phyloP scores from a whole-genome alignment of 2,888 invertebrate species.

The Eupithecia subumbrata region DNA sequence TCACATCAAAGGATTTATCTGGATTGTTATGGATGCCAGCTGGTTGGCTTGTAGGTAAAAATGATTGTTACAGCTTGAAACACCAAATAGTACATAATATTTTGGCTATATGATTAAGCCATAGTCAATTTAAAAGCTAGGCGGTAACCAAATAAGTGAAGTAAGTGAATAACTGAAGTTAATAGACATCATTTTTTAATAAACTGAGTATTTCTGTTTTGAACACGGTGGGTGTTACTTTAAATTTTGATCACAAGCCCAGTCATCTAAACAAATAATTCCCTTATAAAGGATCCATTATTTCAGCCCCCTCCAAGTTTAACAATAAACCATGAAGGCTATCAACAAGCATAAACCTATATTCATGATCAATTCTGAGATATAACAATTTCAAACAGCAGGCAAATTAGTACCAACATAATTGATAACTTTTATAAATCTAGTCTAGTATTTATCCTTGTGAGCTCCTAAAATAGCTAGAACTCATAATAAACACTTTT shows the following conservation, averaged over 20 bases:
- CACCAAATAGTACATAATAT: background rate
- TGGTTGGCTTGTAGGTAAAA: constrained; percentile 19
- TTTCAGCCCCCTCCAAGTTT: background rate
- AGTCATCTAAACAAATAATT: background rate
- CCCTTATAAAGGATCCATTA: too few species aligned
- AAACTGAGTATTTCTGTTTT: too few species aligned
- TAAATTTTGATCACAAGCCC: background rate
- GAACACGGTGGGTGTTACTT: too few species aligned
- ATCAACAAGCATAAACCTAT: too few species aligned
- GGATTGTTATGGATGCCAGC: constrained; percentile 25
- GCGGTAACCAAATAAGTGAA: background rate
- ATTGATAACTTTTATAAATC: background rate
- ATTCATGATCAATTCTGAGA: background rate
- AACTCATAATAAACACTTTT: background rate
- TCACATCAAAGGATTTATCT: constrained; percentile 35
- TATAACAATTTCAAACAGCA: background rate
- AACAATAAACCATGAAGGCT: background rate
- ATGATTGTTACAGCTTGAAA: constrained; percentile 1
- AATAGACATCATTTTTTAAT: too few species aligned
- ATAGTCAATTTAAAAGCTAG: background rate
- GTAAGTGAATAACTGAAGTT: too few species aligned
- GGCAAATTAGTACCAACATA: background rate
- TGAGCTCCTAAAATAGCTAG: background rate
- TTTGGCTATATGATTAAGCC: background rate
- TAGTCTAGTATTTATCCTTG: background rate